Evolutionary conservation across 1,140 invertebrate genomes (phyloP), one percentile per base, ranked within the genome.

Genomic region (Microplitis demolitor): DNA sequence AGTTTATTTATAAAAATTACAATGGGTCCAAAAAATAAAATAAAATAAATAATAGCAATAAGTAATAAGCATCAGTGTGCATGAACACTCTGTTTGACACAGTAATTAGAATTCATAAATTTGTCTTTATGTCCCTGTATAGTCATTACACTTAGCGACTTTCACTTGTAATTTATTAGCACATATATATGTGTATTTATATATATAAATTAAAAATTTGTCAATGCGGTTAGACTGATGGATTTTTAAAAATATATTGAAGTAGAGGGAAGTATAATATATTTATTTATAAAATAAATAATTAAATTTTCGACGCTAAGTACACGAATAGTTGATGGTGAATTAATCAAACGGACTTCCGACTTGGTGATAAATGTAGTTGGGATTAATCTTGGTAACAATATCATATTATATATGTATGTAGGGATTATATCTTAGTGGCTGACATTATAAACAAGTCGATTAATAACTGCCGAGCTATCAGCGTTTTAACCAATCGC

Each of bases 401-500:
- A 67, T 67, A 67, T 67, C 66, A 67, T 54, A 64, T 64, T 24
- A 50, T 45, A 5, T 45, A 45, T 45, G 8, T 45, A 45, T 45
- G 39, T 45, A 45, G 39, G 37, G 14, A 50, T 64, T 50, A 35
- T 50, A 64, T 64, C 62, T 64, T 13, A 31, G n/a, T 39, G 24
- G 39, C 50, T 67, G 66, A 67, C 51, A 37, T 67, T 67, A 67
- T 67, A 54, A 67, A 67, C 66, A 67, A 67, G 70, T 66, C 70
- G 62, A 72, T 72, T 72, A 72, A 72, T 72, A 72, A 72, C 62
- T 31, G 24, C 16, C n/a, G 45, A 54, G 16, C 68, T 70, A 70
- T 70, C 68, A 51, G 45, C 58, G 39, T 45, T 56, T 16, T 16
- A 60, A 35, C 16, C 67, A 69, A 60, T 69, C 14, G 35, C n/a